Evolutionary conservation across 2,888 invertebrate genomes (phyloP).

Genomic region (Lasioglossum villosulum): DNA sequence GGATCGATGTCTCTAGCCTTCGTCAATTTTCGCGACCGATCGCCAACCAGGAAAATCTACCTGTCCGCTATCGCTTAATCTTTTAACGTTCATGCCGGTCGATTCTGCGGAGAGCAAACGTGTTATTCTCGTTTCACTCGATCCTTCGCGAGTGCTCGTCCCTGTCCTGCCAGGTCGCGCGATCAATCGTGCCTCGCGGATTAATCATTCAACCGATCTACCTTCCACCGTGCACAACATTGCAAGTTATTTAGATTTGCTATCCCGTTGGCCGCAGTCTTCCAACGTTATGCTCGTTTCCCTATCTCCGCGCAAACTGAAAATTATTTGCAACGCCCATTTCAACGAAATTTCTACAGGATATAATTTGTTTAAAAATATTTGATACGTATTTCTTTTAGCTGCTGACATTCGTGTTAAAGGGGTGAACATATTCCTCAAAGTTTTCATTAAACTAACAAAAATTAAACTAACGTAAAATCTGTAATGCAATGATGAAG

Average conservation of each 20-base stretch:
- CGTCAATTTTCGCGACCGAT: slow-evolving; percentile 23
- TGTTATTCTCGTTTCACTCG: not conserved
- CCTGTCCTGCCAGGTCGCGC: not conserved
- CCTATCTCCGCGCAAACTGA: too few species aligned
- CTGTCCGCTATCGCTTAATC: slow-evolving; percentile 13
- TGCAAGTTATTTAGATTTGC: not conserved
- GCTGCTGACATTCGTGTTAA: too few species aligned
- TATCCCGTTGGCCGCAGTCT: not conserved
- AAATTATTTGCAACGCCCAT: too few species aligned
- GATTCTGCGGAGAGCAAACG: not conserved
- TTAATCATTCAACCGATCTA: not conserved
- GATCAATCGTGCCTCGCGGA: not conserved
- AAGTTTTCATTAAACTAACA: too few species aligned
- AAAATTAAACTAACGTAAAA: too few species aligned
- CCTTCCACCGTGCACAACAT: not conserved
- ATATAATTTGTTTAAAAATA: too few species aligned
- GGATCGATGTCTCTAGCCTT: slow-evolving; percentile 56
- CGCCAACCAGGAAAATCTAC: slow-evolving; percentile 20
- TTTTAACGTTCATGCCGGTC: not conserved
- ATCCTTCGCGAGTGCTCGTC: not conserved
- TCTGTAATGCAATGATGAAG: not conserved
- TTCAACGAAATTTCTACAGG: too few species aligned
- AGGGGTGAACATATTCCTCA: too few species aligned
- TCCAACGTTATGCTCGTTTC: not conserved
- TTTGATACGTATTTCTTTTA: too few species aligned